phyloP scores from a whole-genome alignment of 2,888 invertebrate genomes.

The Plagodis dolabraria region DNA sequence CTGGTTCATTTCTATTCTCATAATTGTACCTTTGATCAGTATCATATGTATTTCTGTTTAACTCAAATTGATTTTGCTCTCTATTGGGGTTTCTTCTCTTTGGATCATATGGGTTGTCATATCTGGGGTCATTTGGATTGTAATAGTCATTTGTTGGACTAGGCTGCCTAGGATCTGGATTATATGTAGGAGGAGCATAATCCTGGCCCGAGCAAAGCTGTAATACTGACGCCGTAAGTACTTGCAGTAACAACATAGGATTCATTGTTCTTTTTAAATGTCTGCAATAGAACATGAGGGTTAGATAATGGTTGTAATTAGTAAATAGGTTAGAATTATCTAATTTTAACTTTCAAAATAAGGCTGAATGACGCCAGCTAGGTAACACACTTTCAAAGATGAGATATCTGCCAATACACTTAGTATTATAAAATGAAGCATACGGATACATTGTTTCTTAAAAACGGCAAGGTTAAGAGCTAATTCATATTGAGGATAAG shows the following conservation, averaged over 20 bases:
- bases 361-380: constrained; percentile 12
- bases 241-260: constrained; percentile 57
- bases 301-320: neutral
- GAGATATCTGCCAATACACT: constrained; percentile 9
- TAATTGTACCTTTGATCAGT: constrained; percentile 49
- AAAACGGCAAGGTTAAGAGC: constrained; percentile 1
- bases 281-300: constrained; percentile 52
- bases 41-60: constrained; percentile 51
- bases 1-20: constrained; percentile 45
- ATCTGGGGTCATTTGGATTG: constrained; percentile 56
- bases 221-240: constrained; percentile 52
- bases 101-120: constrained; percentile 74
- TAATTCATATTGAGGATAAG: constrained; percentile 6
- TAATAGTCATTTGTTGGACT: constrained; percentile 70
- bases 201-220: constrained; percentile 65
- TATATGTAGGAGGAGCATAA: constrained; percentile 67
- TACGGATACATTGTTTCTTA: neutral
- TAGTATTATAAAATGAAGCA: neutral
- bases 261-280: constrained; percentile 69
- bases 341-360: constrained; percentile 35
- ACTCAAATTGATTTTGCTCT: constrained; percentile 52
- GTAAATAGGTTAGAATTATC: constrained; percentile 33
- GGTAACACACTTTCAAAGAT: constrained; percentile 16
- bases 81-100: constrained; percentile 44
- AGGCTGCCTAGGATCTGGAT: constrained; percentile 59